These are phyloP conservation scores for Leptopilina myrica DNA, from an alignment of 2,888 invertebrate species.

Conservation along the genomic window DNA sequence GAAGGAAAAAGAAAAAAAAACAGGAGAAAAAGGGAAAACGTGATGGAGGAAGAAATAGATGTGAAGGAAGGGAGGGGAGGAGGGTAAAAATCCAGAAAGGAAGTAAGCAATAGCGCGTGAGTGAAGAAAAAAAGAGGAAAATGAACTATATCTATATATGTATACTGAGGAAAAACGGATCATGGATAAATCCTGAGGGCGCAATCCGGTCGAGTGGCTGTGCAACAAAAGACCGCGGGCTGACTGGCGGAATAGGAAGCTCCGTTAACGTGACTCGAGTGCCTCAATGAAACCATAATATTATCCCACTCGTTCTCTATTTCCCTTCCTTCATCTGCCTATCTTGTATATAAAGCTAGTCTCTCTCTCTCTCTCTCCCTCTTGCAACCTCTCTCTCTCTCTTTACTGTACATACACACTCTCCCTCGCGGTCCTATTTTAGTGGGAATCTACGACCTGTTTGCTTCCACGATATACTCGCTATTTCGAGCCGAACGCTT, in stretches of 20 bases:
- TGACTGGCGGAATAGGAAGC: slow-evolving; percentile 55
- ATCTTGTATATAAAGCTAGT: neutral
- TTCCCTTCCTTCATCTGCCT: slow-evolving; percentile 25
- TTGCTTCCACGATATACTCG: slow-evolving; percentile 2
- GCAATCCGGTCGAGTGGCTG: slow-evolving; percentile 58
- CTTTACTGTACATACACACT: neutral
- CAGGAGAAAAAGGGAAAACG: slow-evolving; percentile 45
- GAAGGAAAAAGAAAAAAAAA: slow-evolving; percentile 41
- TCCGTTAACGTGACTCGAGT: slow-evolving; percentile 61
- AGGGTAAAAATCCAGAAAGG: no score
- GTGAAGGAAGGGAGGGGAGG: slow-evolving; percentile 47
- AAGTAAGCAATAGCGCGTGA: slow-evolving; percentile 3
- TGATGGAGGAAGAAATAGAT: slow-evolving; percentile 28
- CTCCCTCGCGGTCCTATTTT: slow-evolving; percentile 9
- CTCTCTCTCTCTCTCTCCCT: neutral
- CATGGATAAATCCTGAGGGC: slow-evolving; percentile 58
- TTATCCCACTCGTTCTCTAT: slow-evolving; percentile 55
- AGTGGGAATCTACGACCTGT: slow-evolving; percentile 29
- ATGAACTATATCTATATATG: neutral
- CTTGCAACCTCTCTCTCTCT: neutral
- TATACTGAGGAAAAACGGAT: slow-evolving; percentile 55
- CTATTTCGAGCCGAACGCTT: slow-evolving; percentile 20
- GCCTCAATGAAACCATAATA: slow-evolving; percentile 62
- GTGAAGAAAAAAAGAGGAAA: slow-evolving; percentile 33
- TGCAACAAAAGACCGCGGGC: slow-evolving; percentile 57